These are phyloP conservation scores for Bungarus multicinctus DNA, from an alignment of 2,113 vertebrate genomes.

Conservation along the genomic window DNA sequence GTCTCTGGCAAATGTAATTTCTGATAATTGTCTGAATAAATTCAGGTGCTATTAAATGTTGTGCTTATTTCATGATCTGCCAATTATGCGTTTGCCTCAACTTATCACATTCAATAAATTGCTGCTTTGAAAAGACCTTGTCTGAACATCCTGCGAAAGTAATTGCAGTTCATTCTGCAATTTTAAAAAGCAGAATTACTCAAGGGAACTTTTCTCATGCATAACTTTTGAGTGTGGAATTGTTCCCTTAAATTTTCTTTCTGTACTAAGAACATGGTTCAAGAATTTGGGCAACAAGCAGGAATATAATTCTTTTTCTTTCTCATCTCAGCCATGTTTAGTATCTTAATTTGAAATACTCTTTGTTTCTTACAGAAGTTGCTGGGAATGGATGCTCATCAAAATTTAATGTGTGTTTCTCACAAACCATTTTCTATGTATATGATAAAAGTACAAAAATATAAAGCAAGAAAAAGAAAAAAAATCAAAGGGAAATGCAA, in stretches of 20 bases:
- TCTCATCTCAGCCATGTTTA: constrained; percentile 1
- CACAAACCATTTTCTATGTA: neutral
- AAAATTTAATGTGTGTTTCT: neutral
- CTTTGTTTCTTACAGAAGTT: neutral
- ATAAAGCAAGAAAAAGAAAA: neutral
- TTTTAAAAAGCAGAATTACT: constrained; percentile 46
- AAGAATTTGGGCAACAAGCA: constrained; percentile 2
- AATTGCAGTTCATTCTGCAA: constrained; percentile 47
- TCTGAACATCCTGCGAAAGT: constrained; percentile 52
- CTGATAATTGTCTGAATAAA: constrained; percentile 46
- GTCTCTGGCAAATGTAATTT: constrained; percentile 26
- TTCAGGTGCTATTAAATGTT: constrained; percentile 32
- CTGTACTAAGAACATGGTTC: constrained; percentile 2
- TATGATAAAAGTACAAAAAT: neutral
- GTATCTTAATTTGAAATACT: neutral
- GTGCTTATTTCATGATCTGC: constrained; percentile 44
- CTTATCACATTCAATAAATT: constrained; percentile 44
- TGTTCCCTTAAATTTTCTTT: constrained; percentile 7
- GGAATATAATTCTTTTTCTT: neutral
- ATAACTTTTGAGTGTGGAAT: constrained; percentile 27
- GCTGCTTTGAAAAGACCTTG: constrained; percentile 54
- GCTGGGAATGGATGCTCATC: neutral
- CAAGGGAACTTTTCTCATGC: constrained; percentile 8
- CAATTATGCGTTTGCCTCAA: constrained; percentile 50
- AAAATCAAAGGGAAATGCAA: neutral